Percentiles rank a stretch among this genome's conserved stretches.
Conservation (phyloP, 1,140 invertebrate species). For the Drosophila tristis region DNA sequence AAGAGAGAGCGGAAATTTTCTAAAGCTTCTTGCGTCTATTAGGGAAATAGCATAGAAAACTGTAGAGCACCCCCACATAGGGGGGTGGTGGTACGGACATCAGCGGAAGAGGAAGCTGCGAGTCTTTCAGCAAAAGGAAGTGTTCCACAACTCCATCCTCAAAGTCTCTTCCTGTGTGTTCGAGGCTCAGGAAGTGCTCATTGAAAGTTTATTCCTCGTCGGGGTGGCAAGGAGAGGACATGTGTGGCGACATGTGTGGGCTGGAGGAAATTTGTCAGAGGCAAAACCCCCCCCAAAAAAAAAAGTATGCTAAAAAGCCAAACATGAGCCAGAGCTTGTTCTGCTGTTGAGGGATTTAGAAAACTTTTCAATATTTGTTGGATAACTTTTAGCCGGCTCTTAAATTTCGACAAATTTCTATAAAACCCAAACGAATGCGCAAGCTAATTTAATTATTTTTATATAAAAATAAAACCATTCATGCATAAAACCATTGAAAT, state of each 20-base stretch:
- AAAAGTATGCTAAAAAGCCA: constrained; percentile 49
- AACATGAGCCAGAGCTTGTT: constrained; percentile 8
- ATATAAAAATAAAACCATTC: too few relatives aligned
- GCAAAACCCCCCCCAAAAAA: background rate
- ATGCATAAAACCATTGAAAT: too few relatives aligned
- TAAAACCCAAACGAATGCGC: too few relatives aligned
- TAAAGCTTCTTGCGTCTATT: constrained; percentile 43
- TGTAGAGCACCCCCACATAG: background rate
- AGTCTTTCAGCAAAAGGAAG: constrained; percentile 34
- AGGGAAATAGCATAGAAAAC: constrained; percentile 11
- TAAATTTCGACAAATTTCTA: too few relatives aligned
- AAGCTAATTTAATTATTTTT: too few relatives aligned
- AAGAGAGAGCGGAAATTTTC: background rate
- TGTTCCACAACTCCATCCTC: constrained; percentile 12
- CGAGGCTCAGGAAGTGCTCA: constrained; percentile 44
- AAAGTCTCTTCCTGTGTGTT: constrained; percentile 1
- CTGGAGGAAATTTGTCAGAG: constrained; percentile 30
- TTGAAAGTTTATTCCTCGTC: constrained; percentile 50
- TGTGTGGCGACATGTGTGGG: background rate
- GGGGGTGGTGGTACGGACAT: background rate
- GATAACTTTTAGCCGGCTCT: too few relatives aligned
- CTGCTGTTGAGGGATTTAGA: background rate
- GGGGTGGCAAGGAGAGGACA: constrained; percentile 1
- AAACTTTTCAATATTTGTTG: background rate
- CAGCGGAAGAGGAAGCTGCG: constrained; percentile 15